Base-by-base conservation (phyloP, 2,113 vertebrate species). In the Notarius lentiginosus region DNA sequence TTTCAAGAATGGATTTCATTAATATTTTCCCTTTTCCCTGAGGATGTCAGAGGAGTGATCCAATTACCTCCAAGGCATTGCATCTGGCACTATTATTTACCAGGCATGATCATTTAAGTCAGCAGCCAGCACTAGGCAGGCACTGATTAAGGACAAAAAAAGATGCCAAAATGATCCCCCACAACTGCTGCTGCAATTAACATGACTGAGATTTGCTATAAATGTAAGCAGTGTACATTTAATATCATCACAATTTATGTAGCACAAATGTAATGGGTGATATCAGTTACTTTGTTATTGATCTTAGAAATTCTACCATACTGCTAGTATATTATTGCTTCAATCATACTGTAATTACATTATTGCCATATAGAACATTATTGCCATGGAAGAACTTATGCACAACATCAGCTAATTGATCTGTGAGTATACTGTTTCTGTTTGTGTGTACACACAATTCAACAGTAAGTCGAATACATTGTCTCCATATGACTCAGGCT, bases 31-130 rank as follows among this genome's bases (percentile, higher is more conserved):
- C 55, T 66, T 82, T 83, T 79, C 79, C 85, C 27, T 15, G 56
- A 86, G 83, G 75, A 82, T 58, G 51, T 66, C 63, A 80, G 75
- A 86, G 83, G 83, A 89, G 68, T 87, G 61, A 90, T 90, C 77
- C 76, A 89, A 89, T 90, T 90, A 86, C 84, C 90, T 88, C 81
- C 84, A 72, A 86, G 73, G 79, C 84, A 88, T 87, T 90, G 76
- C 47, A 63, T 76, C 75, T 84, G 85, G 30, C 82, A 55, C 85
- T 86, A 83, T 87, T 90, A 80, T 89, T 89, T 84, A 87, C 82
- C 80, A 63, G 56, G 84, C 81, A 89, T 86, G 89, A 89, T 86
- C 79, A 83, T 84, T 86, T 86, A 75, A 82, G 61, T 84, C 84
- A 56, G 81, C 81, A 88, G 87, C 34, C 81, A 84, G 9, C 66